phyloP scores from a whole-genome alignment of 2,888 invertebrate genomes.

The Parnassius orleans region DNA sequence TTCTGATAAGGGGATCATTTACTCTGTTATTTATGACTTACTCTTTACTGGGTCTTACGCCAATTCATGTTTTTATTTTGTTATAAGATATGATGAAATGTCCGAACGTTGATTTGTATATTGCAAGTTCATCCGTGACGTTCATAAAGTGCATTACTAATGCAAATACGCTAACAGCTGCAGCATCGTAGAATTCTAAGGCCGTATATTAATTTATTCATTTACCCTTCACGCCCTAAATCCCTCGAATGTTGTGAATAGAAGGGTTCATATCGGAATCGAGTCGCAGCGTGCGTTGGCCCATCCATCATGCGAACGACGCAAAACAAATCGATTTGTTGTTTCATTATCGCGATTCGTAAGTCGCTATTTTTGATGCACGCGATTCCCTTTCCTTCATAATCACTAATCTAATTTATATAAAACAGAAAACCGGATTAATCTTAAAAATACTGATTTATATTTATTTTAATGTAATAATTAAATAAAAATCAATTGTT shows the following conservation, averaged over 20 bases:
- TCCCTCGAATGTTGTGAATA: conserved; percentile 44
- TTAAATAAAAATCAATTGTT: too few species aligned
- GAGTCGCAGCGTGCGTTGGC: conserved; percentile 56
- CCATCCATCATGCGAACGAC: conserved; percentile 62
- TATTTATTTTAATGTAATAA: too few species aligned
- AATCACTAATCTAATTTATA: too few species aligned
- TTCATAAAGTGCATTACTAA: conserved; percentile 41
- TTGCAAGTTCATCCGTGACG: conserved; percentile 17
- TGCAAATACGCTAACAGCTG: conserved; percentile 63
- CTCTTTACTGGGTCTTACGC: conserved; percentile 26
- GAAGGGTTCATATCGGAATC: conserved; percentile 46
- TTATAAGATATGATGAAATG: background rate
- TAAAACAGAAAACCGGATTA: too few species aligned
- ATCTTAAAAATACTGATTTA: too few species aligned
- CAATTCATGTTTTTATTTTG: conserved; percentile 27
- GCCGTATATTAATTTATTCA: conserved; percentile 69
- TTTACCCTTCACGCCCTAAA: conserved; percentile 77
- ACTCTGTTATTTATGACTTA: conserved; percentile 65
- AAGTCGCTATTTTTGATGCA: conserved; percentile 1
- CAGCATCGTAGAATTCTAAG: conserved; percentile 54
- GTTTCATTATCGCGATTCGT: conserved; percentile 22
- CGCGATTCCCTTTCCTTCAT: too few species aligned
- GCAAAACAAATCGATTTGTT: conserved; percentile 69
- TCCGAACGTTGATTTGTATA: conserved; percentile 31
- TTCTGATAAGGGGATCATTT: conserved; percentile 62